Evolutionary conservation across 2,113 vertebrate species (phyloP), one percentile per base, ranked within the genome.

Genomic region (Oreotrochilus melanogaster): DNA sequence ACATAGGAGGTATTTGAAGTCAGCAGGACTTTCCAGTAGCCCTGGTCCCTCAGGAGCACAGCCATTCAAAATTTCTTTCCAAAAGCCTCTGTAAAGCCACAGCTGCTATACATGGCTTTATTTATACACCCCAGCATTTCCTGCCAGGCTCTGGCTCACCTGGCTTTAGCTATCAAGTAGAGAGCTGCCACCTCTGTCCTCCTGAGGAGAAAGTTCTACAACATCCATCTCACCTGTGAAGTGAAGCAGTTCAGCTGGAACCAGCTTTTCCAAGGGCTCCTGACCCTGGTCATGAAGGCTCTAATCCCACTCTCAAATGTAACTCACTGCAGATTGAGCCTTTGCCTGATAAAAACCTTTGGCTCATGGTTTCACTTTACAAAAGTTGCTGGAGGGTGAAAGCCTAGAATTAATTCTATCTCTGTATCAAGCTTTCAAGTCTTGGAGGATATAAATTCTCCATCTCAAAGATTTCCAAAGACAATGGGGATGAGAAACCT

Each of bases 1-100:
- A 10, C 7, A 11, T 0, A 0, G n/a, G 0, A 19, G 39, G 16
- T 5, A 18, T 21, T 71, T 37, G 45, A 57, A 74, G 47, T 1
- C 28, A 66, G 33, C 14, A 42, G 48, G 30, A 69, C 18, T 31
- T 45, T 4, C 35, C 70, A 7, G 17, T 5, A 18, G 54, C 74
- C 25, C 58, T 18, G 11, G 17, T 11, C n/a, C 45, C n/a, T 45
- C 58, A 56, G 54, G 48, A 51, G 22, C 23, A 28, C 9, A 50
- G 5, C 35, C 65, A 71, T 2, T 6, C 69, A 54, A 9, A 14
- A 8, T 3, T 17, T 24, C 57, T 16, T 74, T 19, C 51, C 14
- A 8, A 58, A 54, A 65, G 5, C 30, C 56, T 42, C 30, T 54
- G 0, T 0, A 58, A 42, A 3, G 6, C 37, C 30, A 3, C 1